Evolutionary conservation across 2,113 vertebrate species (phyloP).

Genomic region (Thinocorus orbignyianus): DNA sequence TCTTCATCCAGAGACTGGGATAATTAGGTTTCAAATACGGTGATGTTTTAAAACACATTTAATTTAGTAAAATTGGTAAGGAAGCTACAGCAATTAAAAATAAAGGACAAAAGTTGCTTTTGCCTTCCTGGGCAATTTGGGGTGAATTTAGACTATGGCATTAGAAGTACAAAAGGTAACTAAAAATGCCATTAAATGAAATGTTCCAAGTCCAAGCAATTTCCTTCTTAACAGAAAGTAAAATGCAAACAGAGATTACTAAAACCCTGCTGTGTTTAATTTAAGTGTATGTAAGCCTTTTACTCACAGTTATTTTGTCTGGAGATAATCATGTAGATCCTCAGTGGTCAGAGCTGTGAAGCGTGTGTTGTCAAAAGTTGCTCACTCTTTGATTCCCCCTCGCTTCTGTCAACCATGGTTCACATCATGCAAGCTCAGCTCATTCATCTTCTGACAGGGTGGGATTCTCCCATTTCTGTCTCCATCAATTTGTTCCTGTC

Average conservation of each 20-base stretch:
- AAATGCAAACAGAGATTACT: conserved; percentile 84
- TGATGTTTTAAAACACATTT: conserved; percentile 81
- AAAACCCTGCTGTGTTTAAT: conserved; percentile 85
- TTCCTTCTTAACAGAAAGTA: conserved; percentile 82
- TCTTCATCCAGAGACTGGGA: conserved; percentile 77
- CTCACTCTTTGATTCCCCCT: conserved; percentile 78
- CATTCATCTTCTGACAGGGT: conserved; percentile 77
- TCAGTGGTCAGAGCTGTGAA: conserved; percentile 76
- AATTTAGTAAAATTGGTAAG: conserved; percentile 83
- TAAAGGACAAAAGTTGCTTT: conserved; percentile 79
- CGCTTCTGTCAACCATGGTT: conserved; percentile 76
- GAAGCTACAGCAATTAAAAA: conserved; percentile 81
- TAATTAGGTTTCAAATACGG: conserved; percentile 81
- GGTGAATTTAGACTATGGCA: conserved; percentile 78
- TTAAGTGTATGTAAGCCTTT: conserved; percentile 83
- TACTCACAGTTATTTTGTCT: conserved; percentile 81
- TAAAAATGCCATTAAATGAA: conserved; percentile 87
- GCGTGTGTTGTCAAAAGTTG: conserved; percentile 77
- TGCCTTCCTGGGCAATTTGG: conserved; percentile 77
- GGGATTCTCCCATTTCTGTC: conserved; percentile 71
- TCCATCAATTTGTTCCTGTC: conserved; percentile 71
- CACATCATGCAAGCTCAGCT: conserved; percentile 70
- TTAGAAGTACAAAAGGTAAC: conserved; percentile 85
- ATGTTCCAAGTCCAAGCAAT: conserved; percentile 85
- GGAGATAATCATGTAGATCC: conserved; percentile 79